Evolutionary conservation across 92 coral and sea anemone species (phyloP), one percentile per base, ranked within the genome.

Genomic region (Phenganax marumi): DNA sequence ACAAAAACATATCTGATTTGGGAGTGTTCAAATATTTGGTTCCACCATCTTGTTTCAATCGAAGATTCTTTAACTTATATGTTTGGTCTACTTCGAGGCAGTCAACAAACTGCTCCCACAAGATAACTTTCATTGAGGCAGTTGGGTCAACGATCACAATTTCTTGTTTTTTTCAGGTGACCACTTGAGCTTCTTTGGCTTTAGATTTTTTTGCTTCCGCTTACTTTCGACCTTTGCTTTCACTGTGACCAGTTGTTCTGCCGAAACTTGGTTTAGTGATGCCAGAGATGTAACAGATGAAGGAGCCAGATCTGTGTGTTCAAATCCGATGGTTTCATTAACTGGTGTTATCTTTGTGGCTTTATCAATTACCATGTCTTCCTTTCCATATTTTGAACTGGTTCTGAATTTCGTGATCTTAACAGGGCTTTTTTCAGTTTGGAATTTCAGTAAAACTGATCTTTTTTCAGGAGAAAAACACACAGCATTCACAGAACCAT

Each of bases 71-170:
- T 21, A 64, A 64, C 47, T 0, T 64, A 46, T 64, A 64, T 64
- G 70, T 64, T 64, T 64, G 43, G 43, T 64, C 70, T 1, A 19
- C 70, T 64, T 64, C 70, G 70, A 64, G 70, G 70, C 70, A 64
- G 70, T 64, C 70, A 25, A 64, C 17, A 64, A 21, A 64, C 46
- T 64, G 70, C 70, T 64, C 70, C 70, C 70, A 64, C 70, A 64
- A 64, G 70, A 64, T 64, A 64, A 64, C 46, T 64, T 64, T 64
- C 70, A 70, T 50, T 0, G 76, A 70, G 52, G 76, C 55, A 1
- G 76, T 70, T 70, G 76, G 76, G 76, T 70, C 76, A 43, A 21
- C 55, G 33, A 70, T 70, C 76, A 70, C 76, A 47, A 70, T 70
- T 70, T 70, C 76, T 70, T 70, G 76, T 22, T 70, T 70, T 70